A percentile compares a stretch with the other conserved stretches of the same genome.
Conservation (phyloP, 2,113 vertebrate genomes). For the Oreocharis arfaki region DNA sequence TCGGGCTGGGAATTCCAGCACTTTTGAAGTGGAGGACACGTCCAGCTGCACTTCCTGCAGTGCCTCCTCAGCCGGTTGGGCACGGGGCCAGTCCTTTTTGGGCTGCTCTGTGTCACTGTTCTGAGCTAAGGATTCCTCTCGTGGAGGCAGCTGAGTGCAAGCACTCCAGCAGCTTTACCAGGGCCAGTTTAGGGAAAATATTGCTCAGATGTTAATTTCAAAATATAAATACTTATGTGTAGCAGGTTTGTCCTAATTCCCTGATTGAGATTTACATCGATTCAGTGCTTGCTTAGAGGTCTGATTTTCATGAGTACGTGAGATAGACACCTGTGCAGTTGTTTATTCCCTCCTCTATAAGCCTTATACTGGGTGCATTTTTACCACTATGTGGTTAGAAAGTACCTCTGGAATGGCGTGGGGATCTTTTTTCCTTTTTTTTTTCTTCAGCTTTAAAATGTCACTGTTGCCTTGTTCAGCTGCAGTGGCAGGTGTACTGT, state of each 20-base stretch:
- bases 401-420: not conserved
- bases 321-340: not conserved
- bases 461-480: not conserved
- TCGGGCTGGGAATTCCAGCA: not conserved
- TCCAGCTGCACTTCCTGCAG: not conserved
- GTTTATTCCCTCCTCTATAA: not conserved
- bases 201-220: not conserved
- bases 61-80: not conserved
- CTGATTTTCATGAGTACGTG: not conserved
- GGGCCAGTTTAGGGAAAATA: not conserved
- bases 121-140: not conserved
- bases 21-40: not conserved
- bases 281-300: not conserved
- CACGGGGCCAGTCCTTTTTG: rapidly evolving
- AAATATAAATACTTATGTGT: not conserved
- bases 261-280: not conserved
- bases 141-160: not conserved
- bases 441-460: not conserved
- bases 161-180: not conserved
- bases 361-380: not conserved
- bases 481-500: not conserved
- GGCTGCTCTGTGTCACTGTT: not conserved
- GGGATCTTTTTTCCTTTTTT: too few relatives aligned
- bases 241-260: not conserved
- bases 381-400: not conserved